Evolutionary conservation across 2,113 vertebrate genomes (phyloP).

Genomic region (Mus spicilegus): DNA sequence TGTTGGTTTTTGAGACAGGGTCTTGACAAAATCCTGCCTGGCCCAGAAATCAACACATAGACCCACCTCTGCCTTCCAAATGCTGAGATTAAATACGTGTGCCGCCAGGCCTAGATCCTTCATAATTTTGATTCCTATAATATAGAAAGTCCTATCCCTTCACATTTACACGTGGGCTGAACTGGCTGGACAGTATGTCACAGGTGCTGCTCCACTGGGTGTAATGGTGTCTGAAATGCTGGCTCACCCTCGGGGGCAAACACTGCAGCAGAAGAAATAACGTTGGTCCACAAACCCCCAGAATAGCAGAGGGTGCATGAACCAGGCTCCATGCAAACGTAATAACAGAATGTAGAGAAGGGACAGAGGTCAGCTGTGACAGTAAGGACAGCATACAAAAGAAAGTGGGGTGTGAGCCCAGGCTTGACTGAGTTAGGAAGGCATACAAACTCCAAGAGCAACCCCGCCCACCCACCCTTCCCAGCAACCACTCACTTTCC

Average conservation of each 20-base stretch:
- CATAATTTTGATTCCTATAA: neutral
- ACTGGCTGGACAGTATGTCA: fast-evolving
- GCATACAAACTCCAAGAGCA: neutral
- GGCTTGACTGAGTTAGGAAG: neutral
- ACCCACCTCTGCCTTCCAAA: neutral
- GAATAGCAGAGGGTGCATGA: fast-evolving
- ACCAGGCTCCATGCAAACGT: fast-evolving
- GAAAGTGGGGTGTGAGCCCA: neutral
- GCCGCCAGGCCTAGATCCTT: neutral
- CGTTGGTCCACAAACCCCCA: neutral
- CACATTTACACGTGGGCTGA: neutral
- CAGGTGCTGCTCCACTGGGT: neutral
- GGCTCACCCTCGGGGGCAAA: no score
- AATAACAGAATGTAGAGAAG: neutral
- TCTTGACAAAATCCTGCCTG: neutral
- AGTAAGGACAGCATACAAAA: neutral
- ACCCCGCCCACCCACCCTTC: neutral
- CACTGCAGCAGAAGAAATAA: neutral
- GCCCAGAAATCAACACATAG: neutral
- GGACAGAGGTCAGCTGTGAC: neutral
- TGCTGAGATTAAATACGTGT: neutral
- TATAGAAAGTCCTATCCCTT: neutral
- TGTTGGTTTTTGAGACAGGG: neutral
- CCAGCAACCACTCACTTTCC: neutral
- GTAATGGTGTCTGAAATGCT: neutral